A percentile compares a stretch with the other conserved stretches of the same genome.
phyloP scores from a whole-genome alignment of 1,140 invertebrate genomes.

The Arctopsyche grandis region DNA sequence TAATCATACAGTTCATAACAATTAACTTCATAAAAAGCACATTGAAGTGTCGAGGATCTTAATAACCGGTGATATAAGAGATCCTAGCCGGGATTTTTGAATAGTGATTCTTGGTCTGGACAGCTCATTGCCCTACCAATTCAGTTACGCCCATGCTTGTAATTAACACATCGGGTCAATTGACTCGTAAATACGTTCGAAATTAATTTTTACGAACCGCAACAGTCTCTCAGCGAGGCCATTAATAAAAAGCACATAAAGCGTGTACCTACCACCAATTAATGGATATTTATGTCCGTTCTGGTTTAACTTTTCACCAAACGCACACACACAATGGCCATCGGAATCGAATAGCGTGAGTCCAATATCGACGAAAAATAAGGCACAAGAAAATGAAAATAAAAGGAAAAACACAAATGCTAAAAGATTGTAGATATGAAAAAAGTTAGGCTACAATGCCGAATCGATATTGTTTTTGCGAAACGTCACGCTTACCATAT shows the following conservation, averaged over 20 bases:
- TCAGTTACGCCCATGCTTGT: no score
- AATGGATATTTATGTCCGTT: conserved; percentile 6
- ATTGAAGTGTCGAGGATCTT: no score
- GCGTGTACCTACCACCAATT: background rate
- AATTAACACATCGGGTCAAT: background rate
- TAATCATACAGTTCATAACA: no score
- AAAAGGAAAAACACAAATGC: background rate
- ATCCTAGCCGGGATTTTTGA: no score
- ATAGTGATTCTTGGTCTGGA: no score
- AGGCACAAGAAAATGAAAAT: background rate
- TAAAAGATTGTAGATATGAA: conserved; percentile 14
- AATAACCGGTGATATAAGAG: no score
- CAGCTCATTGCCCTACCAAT: no score
- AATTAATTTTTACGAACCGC: background rate
- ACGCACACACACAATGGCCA: background rate
- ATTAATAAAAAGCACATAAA: background rate
- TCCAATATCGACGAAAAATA: background rate
- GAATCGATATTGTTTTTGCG: conserved; percentile 16
- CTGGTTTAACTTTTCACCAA: no score
- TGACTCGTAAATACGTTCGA: background rate
- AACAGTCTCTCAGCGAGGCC: background rate
- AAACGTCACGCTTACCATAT: conserved; percentile 4
- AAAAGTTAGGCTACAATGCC: background rate
- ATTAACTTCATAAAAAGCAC: no score
- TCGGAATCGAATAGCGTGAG: conserved; percentile 4